These are phyloP conservation scores for Microtus montanus DNA, from an alignment of 2,113 vertebrate species.

Conservation along the genomic window DNA sequence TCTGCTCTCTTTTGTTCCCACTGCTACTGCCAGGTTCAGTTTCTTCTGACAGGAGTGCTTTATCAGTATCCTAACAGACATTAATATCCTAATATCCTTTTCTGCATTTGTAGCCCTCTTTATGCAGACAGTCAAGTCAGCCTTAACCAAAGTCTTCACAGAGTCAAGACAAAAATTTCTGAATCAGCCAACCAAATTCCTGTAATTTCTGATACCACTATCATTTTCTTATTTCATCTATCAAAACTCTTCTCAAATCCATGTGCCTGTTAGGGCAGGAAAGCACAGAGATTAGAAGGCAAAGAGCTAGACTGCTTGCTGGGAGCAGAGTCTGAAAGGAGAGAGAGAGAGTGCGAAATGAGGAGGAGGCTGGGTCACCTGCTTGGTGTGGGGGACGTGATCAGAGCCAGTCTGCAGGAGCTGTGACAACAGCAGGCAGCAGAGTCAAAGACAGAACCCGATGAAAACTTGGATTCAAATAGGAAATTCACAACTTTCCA, in stretches of 20 bases:
- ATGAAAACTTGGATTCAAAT: neutral
- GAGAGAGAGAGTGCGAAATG: neutral
- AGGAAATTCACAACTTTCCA: neutral
- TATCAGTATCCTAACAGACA: neutral
- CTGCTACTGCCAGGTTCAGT: neutral
- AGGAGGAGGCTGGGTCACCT: neutral
- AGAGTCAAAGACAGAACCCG: neutral
- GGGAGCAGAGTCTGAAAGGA: neutral
- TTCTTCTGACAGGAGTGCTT: neutral
- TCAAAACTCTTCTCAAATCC: neutral
- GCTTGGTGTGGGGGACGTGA: neutral
- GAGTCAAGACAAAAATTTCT: constrained; percentile 10
- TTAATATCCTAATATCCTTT: constrained; percentile 9
- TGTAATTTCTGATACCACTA: neutral
- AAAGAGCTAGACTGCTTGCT: neutral
- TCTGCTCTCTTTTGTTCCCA: neutral
- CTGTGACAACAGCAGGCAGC: neutral
- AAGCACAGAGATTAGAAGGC: neutral
- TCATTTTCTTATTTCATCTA: constrained; percentile 1
- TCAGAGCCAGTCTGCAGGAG: neutral
- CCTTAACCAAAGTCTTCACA: constrained; percentile 28
- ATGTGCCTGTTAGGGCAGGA: neutral
- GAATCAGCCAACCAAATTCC: constrained; percentile 25
- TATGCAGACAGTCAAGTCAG: neutral
- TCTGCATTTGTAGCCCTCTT: constrained; percentile 12